These are phyloP conservation scores for Perithous albicinctus DNA, from an alignment of 2,888 invertebrate genomes.

Conservation along the genomic window DNA sequence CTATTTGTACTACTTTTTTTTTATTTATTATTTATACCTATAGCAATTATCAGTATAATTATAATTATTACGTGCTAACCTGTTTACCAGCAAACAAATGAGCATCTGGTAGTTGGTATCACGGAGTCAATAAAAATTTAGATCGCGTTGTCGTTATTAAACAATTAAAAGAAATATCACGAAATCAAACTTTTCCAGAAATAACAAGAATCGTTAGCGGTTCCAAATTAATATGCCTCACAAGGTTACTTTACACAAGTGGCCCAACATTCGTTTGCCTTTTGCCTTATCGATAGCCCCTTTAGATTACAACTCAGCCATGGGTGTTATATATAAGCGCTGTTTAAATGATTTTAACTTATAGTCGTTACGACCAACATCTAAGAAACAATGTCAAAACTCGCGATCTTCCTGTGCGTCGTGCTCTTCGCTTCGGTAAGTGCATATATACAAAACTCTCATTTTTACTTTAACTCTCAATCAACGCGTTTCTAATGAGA, in stretches of 20 bases:
- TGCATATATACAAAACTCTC: too few relatives aligned
- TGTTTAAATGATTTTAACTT: neutral
- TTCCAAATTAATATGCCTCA: neutral
- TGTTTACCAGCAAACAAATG: neutral
- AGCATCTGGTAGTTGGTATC: neutral
- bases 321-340: slow-evolving; percentile 44
- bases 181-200: slow-evolving; percentile 2
- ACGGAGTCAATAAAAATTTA: neutral
- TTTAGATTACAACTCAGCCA: neutral
- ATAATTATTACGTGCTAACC: neutral
- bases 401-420: slow-evolving; percentile 45
- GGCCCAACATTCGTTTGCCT: neutral
- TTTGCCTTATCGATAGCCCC: neutral
- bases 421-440: slow-evolving; percentile 52
- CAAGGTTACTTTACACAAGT: slow-evolving; percentile 53
- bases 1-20: neutral
- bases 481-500: too few relatives aligned
- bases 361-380: neutral
- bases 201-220: neutral
- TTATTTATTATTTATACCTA: neutral
- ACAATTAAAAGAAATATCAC: neutral
- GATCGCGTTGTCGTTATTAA: neutral
- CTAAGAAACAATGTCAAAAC: slow-evolving; percentile 36
- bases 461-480: too few relatives aligned
- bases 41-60: neutral